Conservation (phyloP, 2,888 invertebrate genomes). For the Apocheima hispidaria region DNA sequence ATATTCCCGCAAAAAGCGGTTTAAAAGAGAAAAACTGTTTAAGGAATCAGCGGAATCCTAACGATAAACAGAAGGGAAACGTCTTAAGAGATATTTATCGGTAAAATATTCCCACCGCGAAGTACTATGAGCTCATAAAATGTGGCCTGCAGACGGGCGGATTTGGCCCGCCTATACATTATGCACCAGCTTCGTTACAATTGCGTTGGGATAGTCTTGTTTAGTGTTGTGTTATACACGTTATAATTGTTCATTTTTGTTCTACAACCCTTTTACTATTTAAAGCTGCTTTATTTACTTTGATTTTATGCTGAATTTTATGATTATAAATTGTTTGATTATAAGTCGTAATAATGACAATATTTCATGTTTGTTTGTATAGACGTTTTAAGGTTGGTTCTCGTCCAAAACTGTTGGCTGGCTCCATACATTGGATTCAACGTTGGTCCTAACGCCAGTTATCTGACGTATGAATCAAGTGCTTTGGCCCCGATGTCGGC, state of each 20-base stretch:
- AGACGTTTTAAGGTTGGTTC: background rate
- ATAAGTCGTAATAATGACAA: background rate
- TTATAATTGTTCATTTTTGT: background rate
- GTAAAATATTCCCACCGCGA: slow-evolving; percentile 75
- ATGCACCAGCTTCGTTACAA: slow-evolving; percentile 26
- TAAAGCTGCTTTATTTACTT: background rate
- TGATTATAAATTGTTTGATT: background rate
- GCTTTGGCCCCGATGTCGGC: no score
- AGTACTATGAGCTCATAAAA: slow-evolving; percentile 73
- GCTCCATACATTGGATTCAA: no score
- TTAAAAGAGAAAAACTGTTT: slow-evolving; percentile 76
- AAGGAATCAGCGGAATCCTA: slow-evolving; percentile 78
- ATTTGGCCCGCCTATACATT: slow-evolving; percentile 36
- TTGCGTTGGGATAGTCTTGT: slow-evolving; percentile 27
- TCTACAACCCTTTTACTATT: no score
- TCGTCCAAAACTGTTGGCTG: no score
- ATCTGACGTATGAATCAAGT: no score
- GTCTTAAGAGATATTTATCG: slow-evolving; percentile 80
- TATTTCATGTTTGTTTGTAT: background rate
- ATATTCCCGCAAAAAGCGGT: slow-evolving; percentile 62
- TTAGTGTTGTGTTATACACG: slow-evolving; percentile 11
- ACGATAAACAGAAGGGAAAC: slow-evolving; percentile 79
- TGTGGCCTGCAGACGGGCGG: slow-evolving; percentile 42
- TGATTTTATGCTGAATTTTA: background rate
- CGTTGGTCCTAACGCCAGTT: no score